phyloP scores from a whole-genome alignment of 2,888 invertebrate genomes.

The Ophion ventricosus region DNA sequence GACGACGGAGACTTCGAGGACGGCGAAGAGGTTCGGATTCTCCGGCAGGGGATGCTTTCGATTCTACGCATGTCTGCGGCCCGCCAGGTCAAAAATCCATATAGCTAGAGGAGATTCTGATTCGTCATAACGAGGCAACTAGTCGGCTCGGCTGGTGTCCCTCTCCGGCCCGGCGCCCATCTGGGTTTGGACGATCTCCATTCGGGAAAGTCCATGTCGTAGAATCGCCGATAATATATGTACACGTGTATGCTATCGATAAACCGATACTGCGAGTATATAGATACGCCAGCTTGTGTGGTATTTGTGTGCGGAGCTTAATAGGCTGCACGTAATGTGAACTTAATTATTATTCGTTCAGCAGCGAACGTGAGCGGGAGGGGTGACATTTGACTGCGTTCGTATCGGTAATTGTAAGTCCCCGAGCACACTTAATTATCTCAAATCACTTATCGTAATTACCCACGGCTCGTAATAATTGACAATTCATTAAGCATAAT shows the following conservation, averaged over 20 bases:
- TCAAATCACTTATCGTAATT: constrained; percentile 59
- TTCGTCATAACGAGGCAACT: constrained; percentile 67
- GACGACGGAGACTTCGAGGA: constrained; percentile 33
- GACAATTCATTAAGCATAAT: constrained; percentile 41
- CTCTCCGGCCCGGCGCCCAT: constrained; percentile 36
- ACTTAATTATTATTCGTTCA: constrained; percentile 62
- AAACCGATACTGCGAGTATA: constrained; percentile 32
- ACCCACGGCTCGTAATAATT: constrained; percentile 43
- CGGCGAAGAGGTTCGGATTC: constrained; percentile 35
- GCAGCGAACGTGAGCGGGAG: background rate
- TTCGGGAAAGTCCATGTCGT: constrained; percentile 63
- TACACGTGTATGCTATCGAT: constrained; percentile 25
- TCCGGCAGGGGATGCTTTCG: constrained; percentile 61
- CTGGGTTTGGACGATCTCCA: constrained; percentile 48
- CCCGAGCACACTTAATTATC: constrained; percentile 53
- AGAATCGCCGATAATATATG: constrained; percentile 13
- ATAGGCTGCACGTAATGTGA: constrained; percentile 55
- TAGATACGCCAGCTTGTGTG: background rate
- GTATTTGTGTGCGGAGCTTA: constrained; percentile 37
- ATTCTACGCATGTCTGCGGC: constrained; percentile 66
- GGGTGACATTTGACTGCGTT: constrained; percentile 7
- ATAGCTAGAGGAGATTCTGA: constrained; percentile 66
- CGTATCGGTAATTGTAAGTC: constrained; percentile 24
- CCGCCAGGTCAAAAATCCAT: constrained; percentile 68
- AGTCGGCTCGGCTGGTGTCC: constrained; percentile 55